These are phyloP conservation scores for Notoglanidium macrostoma DNA, from an alignment of 2,797 vertebrate genomes.

Conservation along the genomic window DNA sequence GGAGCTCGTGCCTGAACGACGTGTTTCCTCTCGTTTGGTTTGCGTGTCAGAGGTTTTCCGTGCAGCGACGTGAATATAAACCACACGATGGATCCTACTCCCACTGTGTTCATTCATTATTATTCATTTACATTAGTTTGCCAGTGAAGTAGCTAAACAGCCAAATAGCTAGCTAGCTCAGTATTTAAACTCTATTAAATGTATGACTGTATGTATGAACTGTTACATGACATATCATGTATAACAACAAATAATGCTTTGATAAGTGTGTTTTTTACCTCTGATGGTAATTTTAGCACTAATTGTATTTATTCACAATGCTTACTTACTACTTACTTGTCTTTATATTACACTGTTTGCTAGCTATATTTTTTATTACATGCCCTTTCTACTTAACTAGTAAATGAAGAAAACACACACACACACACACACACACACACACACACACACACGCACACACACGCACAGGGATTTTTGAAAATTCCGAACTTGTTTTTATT, in stretches of 20 bases:
- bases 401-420: not conserved
- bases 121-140: not conserved
- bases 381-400: not conserved
- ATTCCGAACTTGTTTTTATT: not conserved
- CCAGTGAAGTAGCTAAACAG: not conserved
- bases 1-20: too few species aligned
- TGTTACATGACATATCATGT: too few species aligned
- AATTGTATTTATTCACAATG: not conserved
- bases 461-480: not conserved
- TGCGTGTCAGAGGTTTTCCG: too few species aligned
- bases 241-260: too few species aligned
- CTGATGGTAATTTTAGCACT: too few species aligned
- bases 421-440: not conserved
- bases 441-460: not conserved
- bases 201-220: not conserved
- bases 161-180: not conserved
- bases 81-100: too few species aligned
- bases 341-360: not conserved
- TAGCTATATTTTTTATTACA: not conserved
- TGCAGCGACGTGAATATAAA: too few species aligned
- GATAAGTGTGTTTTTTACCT: too few species aligned
- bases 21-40: too few species aligned
- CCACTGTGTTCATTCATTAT: too few species aligned
- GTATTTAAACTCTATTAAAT: not conserved
- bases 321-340: not conserved